Base-by-base conservation (phyloP, 2,888 invertebrate genomes). In the Parnassius glacialis region DNA sequence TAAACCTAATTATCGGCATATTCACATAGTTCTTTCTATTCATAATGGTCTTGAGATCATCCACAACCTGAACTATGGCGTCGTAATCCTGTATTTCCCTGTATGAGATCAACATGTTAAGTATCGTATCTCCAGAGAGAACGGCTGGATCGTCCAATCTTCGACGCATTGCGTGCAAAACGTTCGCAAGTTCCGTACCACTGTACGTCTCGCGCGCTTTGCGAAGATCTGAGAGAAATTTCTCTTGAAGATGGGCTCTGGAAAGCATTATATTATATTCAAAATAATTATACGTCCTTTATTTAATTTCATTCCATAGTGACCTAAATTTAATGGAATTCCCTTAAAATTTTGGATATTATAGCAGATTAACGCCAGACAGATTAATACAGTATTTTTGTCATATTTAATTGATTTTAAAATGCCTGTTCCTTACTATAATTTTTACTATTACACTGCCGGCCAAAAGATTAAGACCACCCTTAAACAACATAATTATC, bases 141-240 rank as follows among this genome's bases (percentile, higher is more conserved):
- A 99, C 97, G 72, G 98, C 98, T 0, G 99, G 98, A 87, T 99
- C 99, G 84, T 99, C 99, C 56, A 99, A 92, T 47, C 99, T 93
- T 67, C 96, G 95, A 9, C 98, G 93, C 95, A 99, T 97, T 55
- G 97, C 97, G 75, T 97, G 95, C 44, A 99, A 84, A 50, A 96
- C 95, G 82, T 94, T 94, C 1, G 95, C 93, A 12, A 97, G 84
- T 73, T 98, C 97, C 59, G 94, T 94, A 1, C 97, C 97, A 58
- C 95, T 95, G 83, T 95, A 95, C 2, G 94, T 94, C 78, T 99
- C 98, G 53, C 98, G 94, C 0, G 97, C 96, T 87, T 98, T 97
- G 34, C 99, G 94, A 48, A 99, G 90, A 84, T 99, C 99, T 7
- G 95, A 93, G 57, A 99, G 91, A 88, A 99, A 99, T 87, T 99